These are phyloP conservation scores for Anoplolepis gracilipes DNA, from an alignment of 1,140 invertebrate genomes.

Conservation along the genomic window DNA sequence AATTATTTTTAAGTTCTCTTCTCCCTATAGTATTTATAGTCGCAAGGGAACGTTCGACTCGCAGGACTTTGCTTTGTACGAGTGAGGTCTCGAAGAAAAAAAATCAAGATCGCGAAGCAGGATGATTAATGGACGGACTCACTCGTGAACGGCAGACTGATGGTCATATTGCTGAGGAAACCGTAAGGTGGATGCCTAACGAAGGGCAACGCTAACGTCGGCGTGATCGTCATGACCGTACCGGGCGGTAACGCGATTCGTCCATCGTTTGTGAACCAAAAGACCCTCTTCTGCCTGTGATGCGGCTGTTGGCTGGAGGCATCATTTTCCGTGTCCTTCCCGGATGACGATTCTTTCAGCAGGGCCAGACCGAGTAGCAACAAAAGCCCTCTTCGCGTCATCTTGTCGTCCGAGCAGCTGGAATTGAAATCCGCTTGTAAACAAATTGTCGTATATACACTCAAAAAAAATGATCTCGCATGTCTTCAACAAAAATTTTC, in stretches of 20 bases:
- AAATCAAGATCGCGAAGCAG: background rate
- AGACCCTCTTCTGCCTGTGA: slow-evolving; percentile 91
- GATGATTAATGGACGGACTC: slow-evolving; percentile 82
- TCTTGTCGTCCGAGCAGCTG: background rate
- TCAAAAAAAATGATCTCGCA: too few species aligned
- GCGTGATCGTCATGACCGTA: slow-evolving; percentile 92
- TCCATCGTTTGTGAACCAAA: slow-evolving; percentile 94
- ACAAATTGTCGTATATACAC: background rate
- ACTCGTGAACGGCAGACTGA: slow-evolving; percentile 95
- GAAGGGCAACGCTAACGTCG: slow-evolving; percentile 93
- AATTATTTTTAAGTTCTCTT: too few species aligned
- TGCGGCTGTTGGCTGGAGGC: slow-evolving; percentile 82
- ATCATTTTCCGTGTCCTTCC: slow-evolving; percentile 3
- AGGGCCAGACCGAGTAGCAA: slow-evolving; percentile 39
- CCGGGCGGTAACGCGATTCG: slow-evolving; percentile 93
- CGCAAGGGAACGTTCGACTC: background rate
- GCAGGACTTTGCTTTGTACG: too few species aligned
- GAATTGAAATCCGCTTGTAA: background rate
- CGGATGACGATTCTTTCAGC: slow-evolving; percentile 36
- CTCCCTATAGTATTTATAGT: background rate
- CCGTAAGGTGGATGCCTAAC: slow-evolving; percentile 93
- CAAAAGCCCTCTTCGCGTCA: slow-evolving; percentile 11
- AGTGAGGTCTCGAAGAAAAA: too few species aligned
- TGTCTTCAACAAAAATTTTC: too few species aligned
- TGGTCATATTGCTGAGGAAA: slow-evolving; percentile 93